Percentiles rank a stretch among this genome's conserved stretches.
Evolutionary conservation across 2,113 vertebrate species (phyloP).

Genomic region (Globicephala melas): DNA sequence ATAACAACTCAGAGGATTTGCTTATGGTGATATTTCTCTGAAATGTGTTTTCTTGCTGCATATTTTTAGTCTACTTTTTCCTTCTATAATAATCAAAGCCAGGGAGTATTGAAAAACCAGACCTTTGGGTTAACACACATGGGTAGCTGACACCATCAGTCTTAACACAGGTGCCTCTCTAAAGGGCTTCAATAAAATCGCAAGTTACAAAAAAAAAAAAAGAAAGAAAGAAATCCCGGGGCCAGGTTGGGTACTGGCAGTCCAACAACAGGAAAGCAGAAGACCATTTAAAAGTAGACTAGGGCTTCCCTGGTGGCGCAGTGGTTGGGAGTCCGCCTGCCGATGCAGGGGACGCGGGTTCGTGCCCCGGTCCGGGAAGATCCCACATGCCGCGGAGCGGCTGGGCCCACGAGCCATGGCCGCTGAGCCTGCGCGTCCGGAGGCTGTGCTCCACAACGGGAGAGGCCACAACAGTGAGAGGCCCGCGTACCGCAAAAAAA

Average conservation of each 20-base stretch:
- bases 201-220: neutral
- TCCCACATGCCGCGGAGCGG: no score
- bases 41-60: neutral
- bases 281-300: neutral
- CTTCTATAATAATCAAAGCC: neutral
- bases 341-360: no score
- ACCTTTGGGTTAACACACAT: neutral
- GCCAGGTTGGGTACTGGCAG: neutral
- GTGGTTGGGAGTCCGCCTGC: no score
- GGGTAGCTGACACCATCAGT: neutral
- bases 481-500: no score
- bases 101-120: neutral
- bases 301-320: neutral
- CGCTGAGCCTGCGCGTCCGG: no score
- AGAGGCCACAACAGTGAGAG: no score
- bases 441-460: no score
- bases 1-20: neutral
- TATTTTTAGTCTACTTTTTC: neutral
- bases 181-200: neutral
- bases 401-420: no score
- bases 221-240: neutral
- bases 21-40: neutral
- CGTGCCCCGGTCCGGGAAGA: no score
- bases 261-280: neutral
- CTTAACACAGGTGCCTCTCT: neutral